Evolutionary conservation across 1,140 invertebrate species (phyloP).

Genomic region (Danaus melanippus): DNA sequence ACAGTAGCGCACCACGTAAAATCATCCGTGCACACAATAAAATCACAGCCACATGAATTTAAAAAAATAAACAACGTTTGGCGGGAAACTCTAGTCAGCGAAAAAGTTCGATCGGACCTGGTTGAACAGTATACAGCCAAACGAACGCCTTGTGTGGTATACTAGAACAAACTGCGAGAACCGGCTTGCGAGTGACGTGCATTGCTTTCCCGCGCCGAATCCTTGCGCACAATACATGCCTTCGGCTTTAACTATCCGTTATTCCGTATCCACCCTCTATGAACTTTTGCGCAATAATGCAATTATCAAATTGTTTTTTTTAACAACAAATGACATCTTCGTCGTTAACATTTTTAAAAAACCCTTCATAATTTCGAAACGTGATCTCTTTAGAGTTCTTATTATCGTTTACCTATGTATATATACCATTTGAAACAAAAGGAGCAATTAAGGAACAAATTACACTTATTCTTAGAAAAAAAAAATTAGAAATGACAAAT

Average conservation of each 20-base stretch:
- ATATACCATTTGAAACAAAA: too few species aligned
- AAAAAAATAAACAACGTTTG: conserved; percentile 34
- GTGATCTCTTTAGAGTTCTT: too few species aligned
- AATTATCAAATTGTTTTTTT: neutral
- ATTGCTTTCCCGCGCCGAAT: conserved; percentile 46
- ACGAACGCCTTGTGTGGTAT: conserved; percentile 30
- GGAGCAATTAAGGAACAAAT: too few species aligned
- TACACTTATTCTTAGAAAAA: too few species aligned
- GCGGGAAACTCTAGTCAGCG: conserved; percentile 51
- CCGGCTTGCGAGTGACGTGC: conserved; percentile 36
- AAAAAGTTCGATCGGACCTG: conserved; percentile 53
- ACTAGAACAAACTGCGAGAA: conserved; percentile 44
- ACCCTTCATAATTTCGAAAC: too few species aligned
- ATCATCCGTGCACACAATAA: conserved; percentile 19
- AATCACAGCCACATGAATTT: conserved; percentile 34
- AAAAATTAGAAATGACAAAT: too few species aligned
- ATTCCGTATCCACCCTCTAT: conserved; percentile 23
- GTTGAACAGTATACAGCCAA: conserved; percentile 20
- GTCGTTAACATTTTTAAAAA: too few species aligned
- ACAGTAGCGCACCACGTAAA: conserved; percentile 21
- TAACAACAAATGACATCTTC: too few species aligned
- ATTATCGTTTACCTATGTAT: too few species aligned
- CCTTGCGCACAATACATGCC: conserved; percentile 43
- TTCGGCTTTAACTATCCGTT: conserved; percentile 18
- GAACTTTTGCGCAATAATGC: conserved; percentile 15